Evolutionary conservation across 2,113 vertebrate genomes (phyloP), one percentile per base, ranked within the genome.

Genomic region (Neopipo cinnamomea): DNA sequence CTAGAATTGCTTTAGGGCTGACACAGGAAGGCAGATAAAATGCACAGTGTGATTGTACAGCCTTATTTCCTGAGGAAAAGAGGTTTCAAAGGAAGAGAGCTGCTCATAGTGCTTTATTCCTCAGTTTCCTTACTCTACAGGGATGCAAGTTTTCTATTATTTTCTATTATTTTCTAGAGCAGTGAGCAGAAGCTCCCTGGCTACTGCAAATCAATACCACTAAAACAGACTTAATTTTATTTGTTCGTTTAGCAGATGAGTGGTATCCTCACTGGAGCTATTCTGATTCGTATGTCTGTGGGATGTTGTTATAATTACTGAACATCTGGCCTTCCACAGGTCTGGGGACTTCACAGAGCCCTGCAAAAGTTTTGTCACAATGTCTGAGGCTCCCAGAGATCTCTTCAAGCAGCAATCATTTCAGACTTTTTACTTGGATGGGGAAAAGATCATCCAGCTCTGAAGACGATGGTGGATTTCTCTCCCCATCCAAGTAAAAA

Each of bases 181-280:
- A 66, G 31, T 63, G 66, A 91, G 47, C 33, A 95, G 53, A 70
- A 88, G 47, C 58, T 49, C 65, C 35, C n/a, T 49, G 33, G 31
- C n/a, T 73, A 25, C 33, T 46, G 53, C 49, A 90, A 65, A 82
- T 24, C 62, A 37, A 9, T 37, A 13, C 17, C n/a, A 55, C 37
- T 61, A 44, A 78, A 88, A 61, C 1, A 11, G 53, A 49, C 52
- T 39, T 82, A 8, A 30, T 81, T 94, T 67, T 80, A 81, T 66
- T 87, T 91, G 68, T 53, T 94, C 80, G 56, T 86, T 53, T 55
- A 42, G 79, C 53, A 92, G 84, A 96, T 31, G 79, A 88, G 37
- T 31, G 72, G 47, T 68, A 22, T 12, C 41, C 58, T 81, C 73
- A 63, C 35, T 13, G 73, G 76, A 94, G 39, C 37, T 46, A 10